A percentile compares a stretch with the other conserved stretches of the same genome.
These are phyloP conservation scores for Pseudoips prasinana DNA, from an alignment of 2,888 invertebrate genomes.

Conservation along the genomic window DNA sequence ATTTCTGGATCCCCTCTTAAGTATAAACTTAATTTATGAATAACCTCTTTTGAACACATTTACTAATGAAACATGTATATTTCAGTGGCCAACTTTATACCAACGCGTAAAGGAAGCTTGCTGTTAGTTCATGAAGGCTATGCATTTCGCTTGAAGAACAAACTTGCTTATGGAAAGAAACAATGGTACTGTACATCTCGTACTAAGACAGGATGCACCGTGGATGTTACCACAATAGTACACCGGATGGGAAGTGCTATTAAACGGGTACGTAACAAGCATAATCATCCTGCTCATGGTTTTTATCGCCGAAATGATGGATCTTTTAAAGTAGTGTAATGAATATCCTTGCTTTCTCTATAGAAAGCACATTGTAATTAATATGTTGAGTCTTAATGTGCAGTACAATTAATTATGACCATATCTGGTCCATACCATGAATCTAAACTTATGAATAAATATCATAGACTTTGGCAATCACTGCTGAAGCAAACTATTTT, in stretches of 20 bases:
- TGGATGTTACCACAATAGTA: constrained; percentile 60
- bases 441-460: no score
- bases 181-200: constrained; percentile 73
- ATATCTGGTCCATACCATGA: no score
- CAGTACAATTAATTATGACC: no score
- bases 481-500: no score
- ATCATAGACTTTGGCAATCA: no score
- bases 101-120: constrained; percentile 66
- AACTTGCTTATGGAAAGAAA: constrained; percentile 70
- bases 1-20: no score
- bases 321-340: constrained; percentile 62
- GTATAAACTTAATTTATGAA: no score
- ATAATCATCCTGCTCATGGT: constrained; percentile 66
- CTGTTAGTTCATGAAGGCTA: constrained; percentile 64
- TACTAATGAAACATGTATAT: constrained; percentile 24
- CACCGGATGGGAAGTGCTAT: constrained; percentile 53
- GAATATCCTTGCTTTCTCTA: no score
- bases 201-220: constrained; percentile 66
- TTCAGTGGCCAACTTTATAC: constrained; percentile 70
- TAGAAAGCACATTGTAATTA: no score
- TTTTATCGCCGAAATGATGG: constrained; percentile 65
- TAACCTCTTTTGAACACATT: no score
- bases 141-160: constrained; percentile 69
- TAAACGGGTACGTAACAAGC: constrained; percentile 58
- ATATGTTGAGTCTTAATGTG: no score